Conservation (phyloP, 1,140 invertebrate genomes). For the Parapsyche elsis region DNA sequence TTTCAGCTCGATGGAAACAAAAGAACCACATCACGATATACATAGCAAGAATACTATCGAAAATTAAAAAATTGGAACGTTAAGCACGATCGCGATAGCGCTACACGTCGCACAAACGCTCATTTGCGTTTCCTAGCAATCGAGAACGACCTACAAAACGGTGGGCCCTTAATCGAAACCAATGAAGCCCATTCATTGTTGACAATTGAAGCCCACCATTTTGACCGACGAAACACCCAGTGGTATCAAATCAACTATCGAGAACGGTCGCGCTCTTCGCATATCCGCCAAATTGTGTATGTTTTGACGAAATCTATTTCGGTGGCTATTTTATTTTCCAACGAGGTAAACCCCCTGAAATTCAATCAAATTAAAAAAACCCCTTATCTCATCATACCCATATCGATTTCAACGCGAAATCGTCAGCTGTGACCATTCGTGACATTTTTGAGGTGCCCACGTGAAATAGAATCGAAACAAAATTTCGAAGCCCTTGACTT, state of each 20-base stretch:
- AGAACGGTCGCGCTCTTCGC: not conserved
- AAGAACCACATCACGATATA: too few relatives aligned
- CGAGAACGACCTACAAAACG: not conserved
- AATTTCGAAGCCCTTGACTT: too few relatives aligned
- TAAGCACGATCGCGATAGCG: too few relatives aligned
- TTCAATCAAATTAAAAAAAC: too few relatives aligned
- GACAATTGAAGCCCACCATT: constrained; percentile 4
- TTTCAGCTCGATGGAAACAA: too few relatives aligned
- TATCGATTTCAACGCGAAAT: too few relatives aligned
- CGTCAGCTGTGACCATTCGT: too few relatives aligned
- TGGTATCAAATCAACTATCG: not conserved
- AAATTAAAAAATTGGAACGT: not conserved
- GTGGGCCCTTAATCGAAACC: constrained; percentile 9
- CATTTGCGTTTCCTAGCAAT: not conserved
- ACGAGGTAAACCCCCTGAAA: not conserved
- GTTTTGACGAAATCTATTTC: constrained; percentile 7
- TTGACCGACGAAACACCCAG: not conserved
- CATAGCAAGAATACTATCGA: not conserved
- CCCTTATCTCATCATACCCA: too few relatives aligned
- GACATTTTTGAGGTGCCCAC: too few relatives aligned
- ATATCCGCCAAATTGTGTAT: not conserved
- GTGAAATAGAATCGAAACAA: too few relatives aligned
- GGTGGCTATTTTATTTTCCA: constrained; percentile 22
- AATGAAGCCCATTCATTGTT: constrained; percentile 12
- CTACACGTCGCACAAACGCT: not conserved